Percentiles rank a stretch among this genome's conserved stretches.
phyloP scores from a whole-genome alignment of 2,888 invertebrate genomes.

The Luffia ferchaultella region DNA sequence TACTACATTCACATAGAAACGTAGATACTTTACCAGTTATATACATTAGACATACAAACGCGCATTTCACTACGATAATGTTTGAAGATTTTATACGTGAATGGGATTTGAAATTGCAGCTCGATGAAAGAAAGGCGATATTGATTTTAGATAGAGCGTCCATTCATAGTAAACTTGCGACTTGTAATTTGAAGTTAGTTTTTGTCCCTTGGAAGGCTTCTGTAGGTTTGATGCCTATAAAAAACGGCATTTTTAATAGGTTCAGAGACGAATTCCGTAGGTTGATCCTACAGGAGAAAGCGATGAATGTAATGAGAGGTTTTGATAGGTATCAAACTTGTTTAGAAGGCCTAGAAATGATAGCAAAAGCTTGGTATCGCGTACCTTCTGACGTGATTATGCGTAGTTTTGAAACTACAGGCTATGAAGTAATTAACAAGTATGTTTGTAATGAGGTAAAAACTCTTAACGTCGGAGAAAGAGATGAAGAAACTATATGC shows the following conservation, averaged over 20 bases:
- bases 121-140: conserved; percentile 21
- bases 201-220: conserved; percentile 33
- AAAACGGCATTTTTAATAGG: conserved; percentile 25
- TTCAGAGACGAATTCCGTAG: conserved; percentile 27
- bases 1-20: conserved; percentile 24
- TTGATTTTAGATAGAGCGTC: conserved; percentile 28
- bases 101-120: conserved; percentile 27
- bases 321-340: conserved; percentile 28
- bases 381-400: conserved; percentile 22
- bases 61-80: conserved; percentile 30
- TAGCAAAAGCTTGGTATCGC: conserved; percentile 29
- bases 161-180: conserved; percentile 28
- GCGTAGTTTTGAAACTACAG: conserved; percentile 23
- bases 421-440: conserved; percentile 24
- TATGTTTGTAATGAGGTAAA: conserved; percentile 10
- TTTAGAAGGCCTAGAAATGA: conserved; percentile 27
- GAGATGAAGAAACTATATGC: conserved; percentile 25
- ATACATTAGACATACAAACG: conserved; percentile 27
- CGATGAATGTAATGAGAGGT: conserved; percentile 23
- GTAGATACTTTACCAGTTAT: conserved; percentile 25
- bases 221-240: conserved; percentile 27
- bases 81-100: conserved; percentile 30
- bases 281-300: conserved; percentile 25
- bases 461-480: conserved; percentile 20
- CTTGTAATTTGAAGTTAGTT: conserved; percentile 28